Percentiles rank a stretch among this genome's conserved stretches.
Evolutionary conservation across 1,140 invertebrate genomes (phyloP).

Genomic region (Idris sp.): DNA sequence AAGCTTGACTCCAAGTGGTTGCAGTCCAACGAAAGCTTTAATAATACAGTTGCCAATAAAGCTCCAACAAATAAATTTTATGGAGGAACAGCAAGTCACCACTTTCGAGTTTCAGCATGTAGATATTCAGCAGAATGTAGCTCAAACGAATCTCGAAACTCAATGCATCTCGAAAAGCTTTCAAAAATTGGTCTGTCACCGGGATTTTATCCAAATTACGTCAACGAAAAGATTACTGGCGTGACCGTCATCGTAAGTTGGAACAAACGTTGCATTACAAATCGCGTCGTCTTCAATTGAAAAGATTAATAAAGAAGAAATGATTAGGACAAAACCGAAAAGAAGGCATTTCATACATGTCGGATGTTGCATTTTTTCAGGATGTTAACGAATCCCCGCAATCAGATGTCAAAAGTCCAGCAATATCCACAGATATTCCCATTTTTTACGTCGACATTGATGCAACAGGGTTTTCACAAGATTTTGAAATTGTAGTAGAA

Average conservation of each 20-base stretch:
- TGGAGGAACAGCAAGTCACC: constrained; percentile 20
- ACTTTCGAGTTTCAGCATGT: constrained; percentile 16
- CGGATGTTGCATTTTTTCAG: too few relatives aligned
- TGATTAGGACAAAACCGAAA: constrained; percentile 10
- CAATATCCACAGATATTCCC: background rate
- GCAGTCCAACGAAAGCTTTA: constrained; percentile 26
- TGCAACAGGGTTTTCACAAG: too few relatives aligned
- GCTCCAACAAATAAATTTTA: constrained; percentile 25
- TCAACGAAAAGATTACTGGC: constrained; percentile 11
- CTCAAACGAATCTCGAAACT: constrained; percentile 7
- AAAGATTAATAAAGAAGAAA: constrained; percentile 1
- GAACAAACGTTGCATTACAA: constrained; percentile 20
- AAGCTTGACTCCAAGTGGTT: constrained; percentile 7
- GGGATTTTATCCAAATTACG: background rate
- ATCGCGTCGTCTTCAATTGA: constrained; percentile 9
- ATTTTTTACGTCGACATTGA: too few relatives aligned
- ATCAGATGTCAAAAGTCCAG: too few relatives aligned
- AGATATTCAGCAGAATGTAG: too few relatives aligned
- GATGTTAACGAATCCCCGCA: too few relatives aligned
- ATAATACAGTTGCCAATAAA: constrained; percentile 15
- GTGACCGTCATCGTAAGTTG: background rate
- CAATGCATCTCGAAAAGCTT: constrained; percentile 6
- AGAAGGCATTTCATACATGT: too few relatives aligned
- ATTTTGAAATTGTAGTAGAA: background rate
- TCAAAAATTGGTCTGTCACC: constrained; percentile 1